Evolutionary conservation across 2,888 invertebrate genomes (phyloP), one percentile per base, ranked within the genome.

Genomic region (Parelbella ahira): DNA sequence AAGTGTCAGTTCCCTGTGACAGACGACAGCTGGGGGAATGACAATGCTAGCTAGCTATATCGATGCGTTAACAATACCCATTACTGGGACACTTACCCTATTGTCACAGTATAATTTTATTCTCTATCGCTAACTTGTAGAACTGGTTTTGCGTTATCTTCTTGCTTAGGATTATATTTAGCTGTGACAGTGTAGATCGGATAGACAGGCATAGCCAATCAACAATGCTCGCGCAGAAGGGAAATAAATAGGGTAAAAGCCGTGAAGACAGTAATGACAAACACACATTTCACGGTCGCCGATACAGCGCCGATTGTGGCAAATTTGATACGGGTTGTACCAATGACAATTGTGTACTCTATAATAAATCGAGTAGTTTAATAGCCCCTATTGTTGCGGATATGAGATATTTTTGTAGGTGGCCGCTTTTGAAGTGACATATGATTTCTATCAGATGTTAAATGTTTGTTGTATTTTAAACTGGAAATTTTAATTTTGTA

Each of bases 1-100:
- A 67, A 76, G 81, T 82, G 82, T 81, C 83, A 82, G 80, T 79
- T 73, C 70, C 63, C 67, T 62, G 68, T 78, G 82, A 80, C 82
- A 77, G 75, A 66, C 68, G 81, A 84, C 83, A 84, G 86, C 86
- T 86, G 82, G 65, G 76, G 74, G 72, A 69, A 62, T 65, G 47
- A 81, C 81, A 82, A 81, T 77, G 15, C 15, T 15, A n/a, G 28
- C 29, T 27, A 65, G 60, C 58, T 56, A 63, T 70, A 76, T 78
- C 82, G 75, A 82, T 83, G 82, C 73, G 81, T 82, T 82, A 68
- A 79, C 79, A 76, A 75, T 63, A 61, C 58, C 54, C 60, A 69
- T 68, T 64, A 59, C 65, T 68, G 73, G 73, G 78, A 68, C 63
- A 66, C 60, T 63, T 68, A 72, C 73, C 76, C 76, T 66, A 63